A percentile compares a stretch with the other conserved stretches of the same genome.
Evolutionary conservation across 2,888 invertebrate species (phyloP).

Genomic region (Drosophila kanekoi): DNA sequence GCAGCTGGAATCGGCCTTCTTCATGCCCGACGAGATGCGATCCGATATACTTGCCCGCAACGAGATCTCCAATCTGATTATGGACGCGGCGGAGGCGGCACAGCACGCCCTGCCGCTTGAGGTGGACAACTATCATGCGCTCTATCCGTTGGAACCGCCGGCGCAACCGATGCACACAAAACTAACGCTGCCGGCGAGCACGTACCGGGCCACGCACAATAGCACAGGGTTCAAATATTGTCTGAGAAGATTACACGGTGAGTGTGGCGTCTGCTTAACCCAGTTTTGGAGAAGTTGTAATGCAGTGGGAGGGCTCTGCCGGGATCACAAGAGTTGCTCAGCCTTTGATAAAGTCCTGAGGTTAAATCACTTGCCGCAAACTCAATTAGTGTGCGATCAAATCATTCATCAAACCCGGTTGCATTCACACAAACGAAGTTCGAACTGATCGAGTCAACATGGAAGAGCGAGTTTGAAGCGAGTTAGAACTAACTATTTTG

Average conservation of each 20-base stretch:
- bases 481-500: too few relatives aligned
- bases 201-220: conserved; percentile 95
- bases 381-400: too few relatives aligned
- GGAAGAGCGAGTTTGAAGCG: too few relatives aligned
- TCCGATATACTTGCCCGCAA: conserved; percentile 84
- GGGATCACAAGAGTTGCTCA: too few relatives aligned
- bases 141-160: conserved; percentile 92
- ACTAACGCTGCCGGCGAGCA: conserved; percentile 91
- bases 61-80: conserved; percentile 87
- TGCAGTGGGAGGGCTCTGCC: too few relatives aligned
- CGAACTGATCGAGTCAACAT: too few relatives aligned
- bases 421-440: too few relatives aligned
- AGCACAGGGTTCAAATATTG: conserved; percentile 94
- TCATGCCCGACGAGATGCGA: conserved; percentile 93
- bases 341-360: too few relatives aligned
- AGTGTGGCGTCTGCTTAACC: conserved; percentile 35
- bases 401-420: too few relatives aligned
- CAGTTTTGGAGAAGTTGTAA: too few relatives aligned
- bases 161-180: conserved; percentile 87
- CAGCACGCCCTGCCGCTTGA: conserved; percentile 89
- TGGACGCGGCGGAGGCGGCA: conserved; percentile 88
- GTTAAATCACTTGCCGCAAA: too few relatives aligned
- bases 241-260: conserved; percentile 94
- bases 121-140: conserved; percentile 95
- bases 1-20: conserved; percentile 88